Conservation (phyloP, 2,888 invertebrate genomes). For the Mechanitis messenoides region DNA sequence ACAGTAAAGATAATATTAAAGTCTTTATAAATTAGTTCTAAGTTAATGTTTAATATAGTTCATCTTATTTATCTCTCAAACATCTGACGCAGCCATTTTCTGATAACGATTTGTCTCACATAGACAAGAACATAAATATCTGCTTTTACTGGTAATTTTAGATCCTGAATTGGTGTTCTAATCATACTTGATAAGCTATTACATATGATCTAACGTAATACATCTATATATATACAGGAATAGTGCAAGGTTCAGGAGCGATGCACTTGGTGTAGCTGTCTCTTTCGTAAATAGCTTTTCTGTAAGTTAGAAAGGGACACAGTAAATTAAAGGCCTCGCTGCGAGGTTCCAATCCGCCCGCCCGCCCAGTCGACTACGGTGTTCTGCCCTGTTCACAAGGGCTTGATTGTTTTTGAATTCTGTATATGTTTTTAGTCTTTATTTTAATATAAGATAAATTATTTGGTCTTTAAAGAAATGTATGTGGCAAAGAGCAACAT, state of each 20-base stretch:
- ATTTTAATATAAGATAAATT: slow-evolving; percentile 8
- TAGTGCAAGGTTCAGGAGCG: slow-evolving; percentile 46
- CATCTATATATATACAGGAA: slow-evolving; percentile 12
- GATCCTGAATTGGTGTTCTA: slow-evolving; percentile 14
- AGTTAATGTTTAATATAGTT: neutral
- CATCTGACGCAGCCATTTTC: neutral
- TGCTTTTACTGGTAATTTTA: slow-evolving; percentile 9
- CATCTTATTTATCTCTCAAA: neutral
- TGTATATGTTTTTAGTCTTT: slow-evolving; percentile 8
- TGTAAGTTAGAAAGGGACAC: slow-evolving; percentile 50
- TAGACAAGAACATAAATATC: slow-evolving; percentile 39
- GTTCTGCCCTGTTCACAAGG: slow-evolving; percentile 50
- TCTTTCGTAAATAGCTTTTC: slow-evolving; percentile 36
- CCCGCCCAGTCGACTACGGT: slow-evolving; percentile 68
- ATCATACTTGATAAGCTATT: slow-evolving; percentile 18
- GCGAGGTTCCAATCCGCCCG: slow-evolving; percentile 57
- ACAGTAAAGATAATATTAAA: too few species aligned
- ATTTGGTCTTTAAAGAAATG: neutral
- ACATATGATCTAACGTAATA: slow-evolving; percentile 13
- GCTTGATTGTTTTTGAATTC: slow-evolving; percentile 15
- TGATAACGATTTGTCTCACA: slow-evolving; percentile 36
- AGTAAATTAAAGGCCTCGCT: slow-evolving; percentile 52
- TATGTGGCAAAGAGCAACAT: neutral
- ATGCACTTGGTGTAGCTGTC: slow-evolving; percentile 52
- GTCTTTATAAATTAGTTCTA: slow-evolving; percentile 1